Evolutionary conservation across 2,888 invertebrate genomes (phyloP), one percentile per base, ranked within the genome.

Genomic region (Eupithecia exiguata): DNA sequence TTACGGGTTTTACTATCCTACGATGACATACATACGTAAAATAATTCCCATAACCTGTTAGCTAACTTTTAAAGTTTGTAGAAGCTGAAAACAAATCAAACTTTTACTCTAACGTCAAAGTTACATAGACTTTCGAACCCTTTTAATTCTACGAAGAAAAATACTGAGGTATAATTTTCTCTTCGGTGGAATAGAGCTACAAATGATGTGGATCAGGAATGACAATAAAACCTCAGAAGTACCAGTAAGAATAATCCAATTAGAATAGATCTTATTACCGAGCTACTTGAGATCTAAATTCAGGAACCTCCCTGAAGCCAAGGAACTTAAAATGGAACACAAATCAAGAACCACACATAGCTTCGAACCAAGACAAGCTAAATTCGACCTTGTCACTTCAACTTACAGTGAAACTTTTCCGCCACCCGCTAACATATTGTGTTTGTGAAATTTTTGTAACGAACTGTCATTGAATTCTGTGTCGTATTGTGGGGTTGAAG

Each of bases 251-350:
- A 53, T 58, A 38, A 67, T 71, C 72, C 74, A 76, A 80, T 83
- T 77, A 75, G 71, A 81, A 74, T 79, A 79, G 80, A 80, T 82
- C 73, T 78, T 75, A 71, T 71, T 81, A 74, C 71, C 74, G 75
- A 80, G 80, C 78, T 79, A 78, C 82, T 78, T 74, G 78, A 78
- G 80, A 81, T 74, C 83, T 68, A 84, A 86, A 84, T 83, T 84
- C 84, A 84, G 85, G 86, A 87, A 84, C 85, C 86, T 87, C 84
- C 83, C 69, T 25, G 66, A 88, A 88, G 88, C 88, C 91, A 90
- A 88, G 87, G 69, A 85, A 83, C 84, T 80, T 83, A 85, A 87
- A 86, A 87, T 82, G 84, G 87, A 86, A 88, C 84, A 86, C 83
- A 86, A 87, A 87, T 82, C 82, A 83, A 83, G 80, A 78, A 79